Conservation (phyloP, 1,140 invertebrate species). For the Belonocnema kinseyi region DNA sequence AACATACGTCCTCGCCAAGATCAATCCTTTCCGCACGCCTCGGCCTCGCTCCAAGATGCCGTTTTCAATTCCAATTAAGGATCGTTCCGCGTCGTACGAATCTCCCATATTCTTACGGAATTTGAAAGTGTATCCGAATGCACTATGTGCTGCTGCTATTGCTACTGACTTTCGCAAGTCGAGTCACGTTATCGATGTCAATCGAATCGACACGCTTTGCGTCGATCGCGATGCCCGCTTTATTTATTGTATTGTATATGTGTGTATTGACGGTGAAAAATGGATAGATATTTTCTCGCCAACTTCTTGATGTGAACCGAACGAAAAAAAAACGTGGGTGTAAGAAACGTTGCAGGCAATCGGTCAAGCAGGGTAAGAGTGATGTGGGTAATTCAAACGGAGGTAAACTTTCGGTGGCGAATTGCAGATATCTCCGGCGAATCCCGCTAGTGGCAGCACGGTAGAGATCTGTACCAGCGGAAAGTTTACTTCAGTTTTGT, state of each 20-base stretch:
- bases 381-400: too few relatives aligned
- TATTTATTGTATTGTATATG: background rate
- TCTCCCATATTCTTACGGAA: slow-evolving; percentile 12
- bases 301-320: background rate
- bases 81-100: slow-evolving; percentile 25
- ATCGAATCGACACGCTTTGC: slow-evolving; percentile 27
- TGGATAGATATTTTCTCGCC: slow-evolving; percentile 5
- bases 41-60: slow-evolving; percentile 28
- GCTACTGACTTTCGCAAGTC: background rate
- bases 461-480: too few relatives aligned
- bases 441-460: too few relatives aligned
- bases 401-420: too few relatives aligned
- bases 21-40: slow-evolving; percentile 31
- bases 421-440: too few relatives aligned
- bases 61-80: slow-evolving; percentile 31
- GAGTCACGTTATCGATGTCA: slow-evolving; percentile 28
- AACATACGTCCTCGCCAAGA: slow-evolving; percentile 27
- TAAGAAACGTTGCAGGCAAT: too few relatives aligned
- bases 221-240: slow-evolving; percentile 13
- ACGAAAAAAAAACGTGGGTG: background rate
- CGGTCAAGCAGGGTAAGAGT: too few relatives aligned
- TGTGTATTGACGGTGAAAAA: background rate
- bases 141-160: background rate
- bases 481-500: too few relatives aligned
- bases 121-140: slow-evolving; percentile 12